Evolutionary conservation across 2,113 vertebrate genomes (phyloP), one percentile per base, ranked within the genome.

Genomic region (Larimichthys polyactis): DNA sequence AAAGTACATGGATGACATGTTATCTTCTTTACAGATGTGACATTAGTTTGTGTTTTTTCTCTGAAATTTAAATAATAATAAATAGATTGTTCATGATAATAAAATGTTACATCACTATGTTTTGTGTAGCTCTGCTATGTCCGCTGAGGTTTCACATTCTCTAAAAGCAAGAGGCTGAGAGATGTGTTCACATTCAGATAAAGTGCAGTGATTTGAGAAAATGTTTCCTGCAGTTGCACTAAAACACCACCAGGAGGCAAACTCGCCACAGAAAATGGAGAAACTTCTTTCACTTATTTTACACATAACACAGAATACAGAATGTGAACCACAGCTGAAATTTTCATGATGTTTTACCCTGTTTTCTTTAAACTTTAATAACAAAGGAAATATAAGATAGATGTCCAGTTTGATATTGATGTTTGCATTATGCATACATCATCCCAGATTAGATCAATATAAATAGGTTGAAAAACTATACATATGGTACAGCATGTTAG

Each of bases 201-300:
- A 17, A 3, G 36, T 3, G 6, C 32, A 62, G n/a, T n/a, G 9
- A 17, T 48, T 36, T 49, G 16, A 63, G 7, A 60, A 76, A 60
- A 71, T 40, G 6, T 40, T 12, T 22, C 51, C 14, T 44, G 24
- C 44, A 85, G 40, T 81, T 80, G 24, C 80, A 79, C 20, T 0
- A 0, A 27, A 16, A 2, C 19, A 16, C 83, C 91, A 87, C 77
- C 67, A 83, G 83, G 75, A 11, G 89, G 89, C 75, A 77, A 27
- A 72, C 54, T 58, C 27, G 20, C 24, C 64, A 20, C 55, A 71
- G 17, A 20, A 36, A 83, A 49, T 7, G 3, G 3, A 59, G 16
- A 22, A 27, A n/a, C 20, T 9, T 0, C 11, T 27, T 29, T 14
- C 7, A 15, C 5, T 3, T n/a, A 70, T 68, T 2, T n/a, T 44